phyloP scores from a whole-genome alignment of 2,888 invertebrate species.

The Callyntrura guangdongensis region DNA sequence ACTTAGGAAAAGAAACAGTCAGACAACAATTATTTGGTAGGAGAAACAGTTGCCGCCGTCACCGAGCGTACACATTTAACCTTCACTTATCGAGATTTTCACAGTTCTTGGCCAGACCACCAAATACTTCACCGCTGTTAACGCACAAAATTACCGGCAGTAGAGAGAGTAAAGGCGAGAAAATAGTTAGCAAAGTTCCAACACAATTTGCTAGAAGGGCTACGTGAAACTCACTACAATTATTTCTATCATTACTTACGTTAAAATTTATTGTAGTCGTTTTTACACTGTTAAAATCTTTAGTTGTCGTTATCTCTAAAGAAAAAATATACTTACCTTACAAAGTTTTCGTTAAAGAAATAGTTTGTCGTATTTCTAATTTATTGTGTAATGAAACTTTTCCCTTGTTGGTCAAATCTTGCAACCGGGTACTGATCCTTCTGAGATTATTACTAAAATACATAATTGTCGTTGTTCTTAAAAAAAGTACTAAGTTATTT shows the following conservation, averaged over 20 bases:
- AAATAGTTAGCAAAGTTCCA: conserved; percentile 5
- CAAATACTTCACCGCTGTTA: conserved; percentile 20
- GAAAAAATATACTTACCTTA: background rate
- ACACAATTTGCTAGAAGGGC: background rate
- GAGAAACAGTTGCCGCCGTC: background rate
- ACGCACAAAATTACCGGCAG: conserved; percentile 54
- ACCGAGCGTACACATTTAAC: background rate
- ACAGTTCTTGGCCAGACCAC: background rate
- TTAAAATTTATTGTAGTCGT: background rate
- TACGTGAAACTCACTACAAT: too few relatives aligned
- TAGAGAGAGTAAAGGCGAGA: background rate
- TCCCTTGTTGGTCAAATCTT: conserved; percentile 23
- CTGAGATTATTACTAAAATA: conserved; percentile 30
- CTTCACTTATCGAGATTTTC: background rate
- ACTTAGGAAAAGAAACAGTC: too few relatives aligned
- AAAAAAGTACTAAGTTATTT: conserved; percentile 10
- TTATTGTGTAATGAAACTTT: conserved; percentile 13
- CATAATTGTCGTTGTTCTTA: background rate
- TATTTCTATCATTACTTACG: background rate
- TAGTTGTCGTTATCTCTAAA: background rate
- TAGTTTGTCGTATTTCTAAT: background rate
- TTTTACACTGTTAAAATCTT: background rate
- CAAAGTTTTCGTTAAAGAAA: too few relatives aligned
- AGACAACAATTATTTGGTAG: background rate
- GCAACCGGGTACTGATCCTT: background rate